Evolutionary conservation across 2,888 invertebrate species (phyloP).

Genomic region (Pristionchus fissidentatus): DNA sequence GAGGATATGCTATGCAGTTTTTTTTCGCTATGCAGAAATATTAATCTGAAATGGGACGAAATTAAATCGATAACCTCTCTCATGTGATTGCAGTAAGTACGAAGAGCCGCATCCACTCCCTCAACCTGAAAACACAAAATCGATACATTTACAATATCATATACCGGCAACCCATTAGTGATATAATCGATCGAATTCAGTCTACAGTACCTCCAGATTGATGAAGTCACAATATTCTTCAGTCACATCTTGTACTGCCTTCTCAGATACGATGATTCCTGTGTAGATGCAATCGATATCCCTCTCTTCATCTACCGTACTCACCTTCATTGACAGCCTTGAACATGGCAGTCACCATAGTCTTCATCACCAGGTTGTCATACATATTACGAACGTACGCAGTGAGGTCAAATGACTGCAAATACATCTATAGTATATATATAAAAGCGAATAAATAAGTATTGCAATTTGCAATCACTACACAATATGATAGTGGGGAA

Average conservation of each 20-base stretch:
- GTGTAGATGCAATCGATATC: background rate
- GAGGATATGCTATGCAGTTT: too few relatives aligned
- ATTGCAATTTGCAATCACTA: background rate
- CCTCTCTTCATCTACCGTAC: background rate
- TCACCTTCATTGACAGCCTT: conserved; percentile 41
- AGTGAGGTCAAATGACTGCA: conserved; percentile 34
- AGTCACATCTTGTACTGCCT: conserved; percentile 48
- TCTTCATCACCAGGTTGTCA: conserved; percentile 40
- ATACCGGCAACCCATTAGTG: background rate
- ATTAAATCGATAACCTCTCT: too few relatives aligned
- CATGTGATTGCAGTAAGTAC: conserved; percentile 56
- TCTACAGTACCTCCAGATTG: conserved; percentile 37
- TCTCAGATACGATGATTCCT: conserved; percentile 51
- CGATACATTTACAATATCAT: background rate
- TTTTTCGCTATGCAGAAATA: too few relatives aligned
- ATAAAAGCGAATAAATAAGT: background rate
- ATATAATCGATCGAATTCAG: background rate
- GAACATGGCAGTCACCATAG: conserved; percentile 33
- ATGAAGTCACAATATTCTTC: conserved; percentile 52
- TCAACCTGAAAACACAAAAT: conserved; percentile 42
- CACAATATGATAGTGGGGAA: too few relatives aligned
- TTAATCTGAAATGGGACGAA: too few relatives aligned
- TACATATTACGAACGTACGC: conserved; percentile 37
- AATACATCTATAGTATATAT: background rate
- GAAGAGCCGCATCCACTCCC: conserved; percentile 52